Percentiles rank a stretch among this genome's conserved stretches.
These are phyloP conservation scores for Leptoclinus maculatus DNA, from an alignment of 2,797 vertebrate genomes.

Conservation along the genomic window DNA sequence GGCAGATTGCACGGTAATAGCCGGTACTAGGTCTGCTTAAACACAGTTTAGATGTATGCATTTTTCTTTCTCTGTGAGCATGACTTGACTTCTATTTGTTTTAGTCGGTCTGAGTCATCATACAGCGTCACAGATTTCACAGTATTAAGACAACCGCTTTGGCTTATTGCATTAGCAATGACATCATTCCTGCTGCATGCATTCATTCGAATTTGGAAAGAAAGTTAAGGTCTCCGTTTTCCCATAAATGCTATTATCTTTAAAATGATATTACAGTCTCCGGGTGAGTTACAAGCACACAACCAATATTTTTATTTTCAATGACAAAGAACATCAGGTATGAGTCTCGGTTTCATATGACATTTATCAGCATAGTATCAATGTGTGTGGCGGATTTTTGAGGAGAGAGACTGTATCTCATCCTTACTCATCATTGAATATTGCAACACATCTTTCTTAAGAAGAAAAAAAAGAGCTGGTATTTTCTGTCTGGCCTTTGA, in stretches of 20 bases:
- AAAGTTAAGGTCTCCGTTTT: slow-evolving; percentile 55
- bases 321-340: slow-evolving; percentile 56
- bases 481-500: slow-evolving; percentile 59
- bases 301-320: slow-evolving; percentile 53
- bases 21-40: background rate
- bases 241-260: slow-evolving; percentile 63
- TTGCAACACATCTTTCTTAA: slow-evolving; percentile 39
- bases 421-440: slow-evolving; percentile 46
- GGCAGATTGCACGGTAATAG: background rate
- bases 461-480: slow-evolving; percentile 37
- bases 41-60: slow-evolving; percentile 6
- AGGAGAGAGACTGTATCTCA: slow-evolving; percentile 41
- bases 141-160: slow-evolving; percentile 32
- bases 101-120: slow-evolving; percentile 49
- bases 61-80: background rate
- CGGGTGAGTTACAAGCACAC: slow-evolving; percentile 41
- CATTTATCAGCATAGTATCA: slow-evolving; percentile 33
- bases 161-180: slow-evolving; percentile 59
- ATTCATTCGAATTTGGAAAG: slow-evolving; percentile 59
- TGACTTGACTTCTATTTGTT: slow-evolving; percentile 8
- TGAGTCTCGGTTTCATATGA: slow-evolving; percentile 15
- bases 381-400: background rate
- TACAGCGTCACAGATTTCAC: slow-evolving; percentile 31
- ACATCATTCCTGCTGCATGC: slow-evolving; percentile 53
- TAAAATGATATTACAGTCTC: slow-evolving; percentile 56